Evolutionary conservation across 2,888 invertebrate species (phyloP).

Genomic region (Plebejus melissa): DNA sequence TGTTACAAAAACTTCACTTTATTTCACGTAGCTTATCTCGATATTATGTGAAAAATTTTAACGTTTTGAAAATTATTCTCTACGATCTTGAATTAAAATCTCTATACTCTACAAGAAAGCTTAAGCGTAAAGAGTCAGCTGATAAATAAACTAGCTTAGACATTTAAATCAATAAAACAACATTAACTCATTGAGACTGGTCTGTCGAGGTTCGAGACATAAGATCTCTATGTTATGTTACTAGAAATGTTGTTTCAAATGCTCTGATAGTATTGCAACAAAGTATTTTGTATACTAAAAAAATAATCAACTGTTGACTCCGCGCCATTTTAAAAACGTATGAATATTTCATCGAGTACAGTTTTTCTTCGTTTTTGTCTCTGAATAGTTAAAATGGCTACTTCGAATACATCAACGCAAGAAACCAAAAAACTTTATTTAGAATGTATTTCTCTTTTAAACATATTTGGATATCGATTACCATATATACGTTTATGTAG

Average conservation of each 20-base stretch:
- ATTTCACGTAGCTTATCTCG: too few relatives aligned
- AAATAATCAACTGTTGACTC: not conserved
- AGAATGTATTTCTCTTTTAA: not conserved
- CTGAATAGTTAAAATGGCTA: conserved; percentile 9
- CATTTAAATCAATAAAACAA: too few relatives aligned
- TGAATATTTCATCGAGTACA: conserved; percentile 21
- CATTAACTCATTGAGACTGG: too few relatives aligned
- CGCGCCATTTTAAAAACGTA: not conserved
- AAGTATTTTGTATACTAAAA: not conserved
- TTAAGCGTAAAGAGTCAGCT: too few relatives aligned
- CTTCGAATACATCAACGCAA: not conserved
- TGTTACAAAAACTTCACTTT: too few relatives aligned
- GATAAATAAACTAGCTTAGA: too few relatives aligned
- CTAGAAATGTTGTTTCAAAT: not conserved
- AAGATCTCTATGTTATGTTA: too few relatives aligned
- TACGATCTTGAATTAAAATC: too few relatives aligned
- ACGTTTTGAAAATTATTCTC: too few relatives aligned
- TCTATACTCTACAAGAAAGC: too few relatives aligned
- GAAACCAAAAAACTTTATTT: not conserved
- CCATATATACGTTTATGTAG: not conserved
- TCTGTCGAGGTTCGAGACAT: too few relatives aligned
- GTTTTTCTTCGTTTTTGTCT: conserved; percentile 15
- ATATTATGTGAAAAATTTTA: too few relatives aligned
- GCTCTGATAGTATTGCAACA: not conserved
- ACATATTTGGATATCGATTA: not conserved